Conservation (phyloP, 2,888 invertebrate genomes). For the Galerucella nymphaeae region DNA sequence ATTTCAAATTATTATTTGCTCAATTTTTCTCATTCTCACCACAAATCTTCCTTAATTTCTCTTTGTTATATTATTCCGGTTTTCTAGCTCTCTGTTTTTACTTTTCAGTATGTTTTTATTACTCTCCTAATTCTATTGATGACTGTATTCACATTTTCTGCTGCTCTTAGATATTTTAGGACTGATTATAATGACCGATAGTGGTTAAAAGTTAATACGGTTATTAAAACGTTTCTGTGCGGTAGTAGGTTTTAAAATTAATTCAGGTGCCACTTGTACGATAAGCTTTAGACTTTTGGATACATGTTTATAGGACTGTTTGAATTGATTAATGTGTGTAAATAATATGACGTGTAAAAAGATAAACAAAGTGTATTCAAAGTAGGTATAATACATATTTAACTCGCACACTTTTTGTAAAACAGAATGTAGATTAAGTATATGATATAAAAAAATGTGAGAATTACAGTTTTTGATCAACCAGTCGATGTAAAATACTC, state of each 20-base stretch:
- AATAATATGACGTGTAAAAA: not conserved
- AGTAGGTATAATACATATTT: too few relatives aligned
- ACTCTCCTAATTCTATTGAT: too few relatives aligned
- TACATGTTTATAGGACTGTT: not conserved
- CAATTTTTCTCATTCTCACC: too few relatives aligned
- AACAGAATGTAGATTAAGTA: not conserved
- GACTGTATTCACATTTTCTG: too few relatives aligned
- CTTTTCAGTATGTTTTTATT: too few relatives aligned
- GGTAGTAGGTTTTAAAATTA: slow-evolving; percentile 15
- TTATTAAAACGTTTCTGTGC: slow-evolving; percentile 16
- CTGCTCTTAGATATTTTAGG: not conserved
- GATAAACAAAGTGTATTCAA: not conserved
- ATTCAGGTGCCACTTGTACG: slow-evolving; percentile 32
- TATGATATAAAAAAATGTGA: not conserved
- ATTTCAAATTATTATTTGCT: too few relatives aligned
- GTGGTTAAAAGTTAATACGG: slow-evolving; percentile 2
- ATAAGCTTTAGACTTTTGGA: slow-evolving; percentile 13
- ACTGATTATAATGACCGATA: not conserved
- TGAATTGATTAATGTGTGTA: not conserved
- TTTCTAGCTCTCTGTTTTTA: too few relatives aligned
- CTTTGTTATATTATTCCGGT: too few relatives aligned
- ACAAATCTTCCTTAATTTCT: too few relatives aligned
- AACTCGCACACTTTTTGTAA: not conserved
- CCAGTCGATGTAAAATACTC: slow-evolving; percentile 29
- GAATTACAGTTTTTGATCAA: not conserved